phyloP scores from a whole-genome alignment of 2,888 invertebrate genomes.

The Rhyacophila evoluta region DNA sequence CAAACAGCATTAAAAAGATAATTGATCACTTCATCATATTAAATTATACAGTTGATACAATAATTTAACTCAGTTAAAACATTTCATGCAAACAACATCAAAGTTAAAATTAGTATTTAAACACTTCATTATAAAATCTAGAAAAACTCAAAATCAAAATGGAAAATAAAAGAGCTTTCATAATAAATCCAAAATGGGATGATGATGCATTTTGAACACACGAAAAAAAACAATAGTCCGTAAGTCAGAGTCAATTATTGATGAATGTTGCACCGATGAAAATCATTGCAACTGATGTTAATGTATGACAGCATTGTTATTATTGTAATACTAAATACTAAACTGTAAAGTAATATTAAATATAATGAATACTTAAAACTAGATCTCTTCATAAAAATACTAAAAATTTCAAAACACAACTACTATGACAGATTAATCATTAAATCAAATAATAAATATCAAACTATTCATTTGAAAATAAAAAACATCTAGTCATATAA shows the following conservation, averaged over 20 bases:
- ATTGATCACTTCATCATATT: no score
- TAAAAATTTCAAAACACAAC: no score
- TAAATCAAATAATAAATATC: no score
- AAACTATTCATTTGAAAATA: no score
- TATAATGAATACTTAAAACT: no score
- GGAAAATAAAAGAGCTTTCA: neutral
- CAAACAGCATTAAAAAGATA: neutral
- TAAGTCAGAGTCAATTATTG: neutral
- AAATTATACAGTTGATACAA: neutral
- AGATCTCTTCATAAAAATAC: no score
- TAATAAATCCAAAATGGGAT: neutral
- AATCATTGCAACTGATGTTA: neutral
- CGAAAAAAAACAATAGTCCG: neutral
- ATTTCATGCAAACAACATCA: conserved; percentile 60
- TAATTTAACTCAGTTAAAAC: conserved; percentile 46
- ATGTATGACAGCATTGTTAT: neutral
- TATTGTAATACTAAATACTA: no score
- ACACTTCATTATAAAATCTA: neutral
- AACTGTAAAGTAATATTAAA: no score
- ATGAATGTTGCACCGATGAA: neutral
- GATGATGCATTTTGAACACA: neutral
- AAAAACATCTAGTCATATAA: no score
- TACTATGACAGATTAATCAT: no score
- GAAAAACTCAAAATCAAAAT: neutral
- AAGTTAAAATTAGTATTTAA: conserved; percentile 48